phyloP scores from a whole-genome alignment of 1,140 invertebrate species.

The Triops cancriformis region DNA sequence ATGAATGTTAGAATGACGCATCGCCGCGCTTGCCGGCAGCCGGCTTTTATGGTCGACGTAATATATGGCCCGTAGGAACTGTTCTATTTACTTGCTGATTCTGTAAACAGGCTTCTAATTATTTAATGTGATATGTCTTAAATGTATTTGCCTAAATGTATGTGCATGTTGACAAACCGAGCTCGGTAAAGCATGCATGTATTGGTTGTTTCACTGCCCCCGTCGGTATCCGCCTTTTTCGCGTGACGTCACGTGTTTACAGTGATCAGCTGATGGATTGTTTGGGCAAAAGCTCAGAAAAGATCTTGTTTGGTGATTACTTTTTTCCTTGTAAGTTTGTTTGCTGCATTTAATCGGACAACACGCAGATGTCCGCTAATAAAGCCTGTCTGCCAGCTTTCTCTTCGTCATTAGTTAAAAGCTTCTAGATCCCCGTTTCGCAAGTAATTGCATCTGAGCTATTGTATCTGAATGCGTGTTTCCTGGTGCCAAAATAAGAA shows the following conservation, averaged over 20 bases:
- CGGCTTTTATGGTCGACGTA: too few relatives aligned
- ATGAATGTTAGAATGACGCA: too few relatives aligned
- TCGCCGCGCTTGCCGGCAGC: too few relatives aligned
- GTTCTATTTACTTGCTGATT: too few relatives aligned
- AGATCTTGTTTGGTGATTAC: background rate
- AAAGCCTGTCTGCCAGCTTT: background rate
- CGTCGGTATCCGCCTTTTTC: background rate
- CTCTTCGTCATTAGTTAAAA: background rate
- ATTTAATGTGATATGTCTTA: too few relatives aligned
- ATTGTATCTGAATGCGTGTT: too few relatives aligned
- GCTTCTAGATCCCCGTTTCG: too few relatives aligned
- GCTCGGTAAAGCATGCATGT: background rate
- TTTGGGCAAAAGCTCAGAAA: background rate
- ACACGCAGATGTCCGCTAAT: background rate
- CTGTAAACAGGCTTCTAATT: too few relatives aligned
- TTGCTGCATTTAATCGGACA: background rate
- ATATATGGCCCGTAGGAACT: too few relatives aligned
- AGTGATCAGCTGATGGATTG: slow-evolving; percentile 2
- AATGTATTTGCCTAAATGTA: too few relatives aligned
- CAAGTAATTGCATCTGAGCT: too few relatives aligned
- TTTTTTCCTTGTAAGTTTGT: background rate
- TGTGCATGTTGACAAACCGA: background rate
- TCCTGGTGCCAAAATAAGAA: too few relatives aligned
- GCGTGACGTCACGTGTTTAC: background rate
- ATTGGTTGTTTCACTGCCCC: background rate